These are phyloP conservation scores for Bhutanitis thaidina DNA, from an alignment of 2,888 invertebrate species.

Conservation along the genomic window DNA sequence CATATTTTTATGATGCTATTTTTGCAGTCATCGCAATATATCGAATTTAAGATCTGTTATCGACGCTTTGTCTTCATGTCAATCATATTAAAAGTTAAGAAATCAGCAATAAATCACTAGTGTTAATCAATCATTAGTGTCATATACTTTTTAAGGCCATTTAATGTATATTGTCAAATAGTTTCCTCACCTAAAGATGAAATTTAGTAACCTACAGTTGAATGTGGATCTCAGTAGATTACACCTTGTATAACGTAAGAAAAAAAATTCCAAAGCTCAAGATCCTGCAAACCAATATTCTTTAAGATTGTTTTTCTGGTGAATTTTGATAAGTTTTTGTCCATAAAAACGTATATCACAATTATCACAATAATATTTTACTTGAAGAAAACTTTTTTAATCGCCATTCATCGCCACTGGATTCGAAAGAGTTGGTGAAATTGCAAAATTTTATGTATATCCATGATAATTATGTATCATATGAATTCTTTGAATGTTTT, in stretches of 20 bases:
- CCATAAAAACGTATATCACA: slow-evolving; percentile 8
- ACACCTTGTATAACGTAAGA: slow-evolving; percentile 50
- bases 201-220: slow-evolving; percentile 74
- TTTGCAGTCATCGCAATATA: slow-evolving; percentile 4
- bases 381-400: background rate
- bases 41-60: slow-evolving; percentile 6
- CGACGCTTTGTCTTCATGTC: background rate
- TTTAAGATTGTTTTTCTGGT: slow-evolving; percentile 41
- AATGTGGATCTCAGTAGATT: slow-evolving; percentile 76
- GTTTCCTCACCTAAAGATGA: slow-evolving; percentile 11
- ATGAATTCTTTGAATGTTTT: background rate
- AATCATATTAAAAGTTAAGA: background rate
- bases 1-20: slow-evolving; percentile 20
- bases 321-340: slow-evolving; percentile 31
- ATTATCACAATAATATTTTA: slow-evolving; percentile 7
- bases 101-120: background rate
- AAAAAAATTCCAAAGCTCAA: slow-evolving; percentile 54
- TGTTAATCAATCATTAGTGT: background rate
- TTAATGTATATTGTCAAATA: background rate
- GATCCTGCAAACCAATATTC: slow-evolving; percentile 60
- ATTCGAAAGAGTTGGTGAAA: slow-evolving; percentile 17
- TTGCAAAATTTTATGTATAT: slow-evolving; percentile 11
- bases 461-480: too few species aligned
- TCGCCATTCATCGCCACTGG: background rate
- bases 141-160: background rate